These are phyloP conservation scores for Temnothorax unifasciatus DNA, from an alignment of 2,888 invertebrate genomes.

Conservation along the genomic window DNA sequence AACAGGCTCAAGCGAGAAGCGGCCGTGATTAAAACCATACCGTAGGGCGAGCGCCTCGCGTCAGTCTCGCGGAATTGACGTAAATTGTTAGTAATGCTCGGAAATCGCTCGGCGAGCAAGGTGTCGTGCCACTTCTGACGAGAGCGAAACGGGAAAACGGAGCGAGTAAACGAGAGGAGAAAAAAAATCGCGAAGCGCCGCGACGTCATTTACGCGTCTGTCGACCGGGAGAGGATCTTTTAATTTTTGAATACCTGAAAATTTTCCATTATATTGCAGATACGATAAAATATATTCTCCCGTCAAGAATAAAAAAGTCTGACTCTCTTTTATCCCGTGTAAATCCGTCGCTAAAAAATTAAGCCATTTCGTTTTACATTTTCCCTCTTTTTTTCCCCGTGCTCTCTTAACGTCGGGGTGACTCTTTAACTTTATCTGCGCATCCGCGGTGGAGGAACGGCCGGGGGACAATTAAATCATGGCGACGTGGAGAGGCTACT, in stretches of 20 bases:
- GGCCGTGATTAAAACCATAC: slow-evolving; percentile 33
- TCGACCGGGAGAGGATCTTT: neutral
- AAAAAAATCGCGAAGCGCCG: neutral
- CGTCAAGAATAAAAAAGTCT: slow-evolving; percentile 18
- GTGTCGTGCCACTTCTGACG: slow-evolving; percentile 26
- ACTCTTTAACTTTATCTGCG: neutral
- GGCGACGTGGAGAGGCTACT: slow-evolving; percentile 9
- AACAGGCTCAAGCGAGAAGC: slow-evolving; percentile 23
- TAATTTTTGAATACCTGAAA: slow-evolving; percentile 30
- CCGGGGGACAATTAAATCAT: slow-evolving; percentile 33
- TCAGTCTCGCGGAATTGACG: slow-evolving; percentile 42
- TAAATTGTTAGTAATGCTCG: slow-evolving; percentile 48
- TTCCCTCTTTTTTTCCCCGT: neutral
- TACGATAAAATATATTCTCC: neutral
- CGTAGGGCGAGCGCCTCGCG: neutral
- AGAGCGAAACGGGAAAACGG: neutral
- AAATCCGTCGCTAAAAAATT: slow-evolving; percentile 19
- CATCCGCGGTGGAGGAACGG: neutral
- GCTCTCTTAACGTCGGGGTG: neutral
- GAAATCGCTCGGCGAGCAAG: slow-evolving; percentile 39
- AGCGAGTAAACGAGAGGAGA: neutral
- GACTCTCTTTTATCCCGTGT: neutral
- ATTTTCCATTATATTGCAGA: slow-evolving; percentile 30
- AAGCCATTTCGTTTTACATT: neutral
- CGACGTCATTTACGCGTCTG: slow-evolving; percentile 27